Evolutionary conservation across 2,113 vertebrate species (phyloP), one percentile per base, ranked within the genome.

Genomic region (Sula dactylatra): DNA sequence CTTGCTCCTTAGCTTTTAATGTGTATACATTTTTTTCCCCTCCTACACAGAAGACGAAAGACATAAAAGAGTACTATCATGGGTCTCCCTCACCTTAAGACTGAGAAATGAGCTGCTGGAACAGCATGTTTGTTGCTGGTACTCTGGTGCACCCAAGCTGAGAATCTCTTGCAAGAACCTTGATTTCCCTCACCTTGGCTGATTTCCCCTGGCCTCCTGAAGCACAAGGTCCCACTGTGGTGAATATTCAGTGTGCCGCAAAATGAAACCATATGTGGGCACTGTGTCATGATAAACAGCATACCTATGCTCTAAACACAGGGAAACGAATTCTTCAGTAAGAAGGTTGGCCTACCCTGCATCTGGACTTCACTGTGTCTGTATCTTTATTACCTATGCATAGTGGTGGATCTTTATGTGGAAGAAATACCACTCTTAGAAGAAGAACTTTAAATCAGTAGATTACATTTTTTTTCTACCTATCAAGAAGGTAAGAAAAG

Each of bases 101-200:
- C 16, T 55, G 52, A 69, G 69, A 85, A 67, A 15, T 0, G 1
- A 72, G 44, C 40, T 86, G 38, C 38, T 62, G 16, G 27, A 54
- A 31, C 0, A 2, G 13, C 2, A 2, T 42, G 12, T 1, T 0
- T 26, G 42, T 16, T 55, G 50, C 61, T 54, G 20, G 21, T 2
- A 4, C 15, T 2, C 8, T 0, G 1, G 13, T 61, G 16, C 62
- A 69, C 9, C 24, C 26, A 40, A 40, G 7, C 6, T 1, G 3
- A 64, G 42, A 50, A 42, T 31, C 7, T 36, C 42, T 40, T 94
- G 52, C 64, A 58, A n/a, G 59, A 79, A 19, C 6, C 4, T 24
- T 8, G 6, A 4, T 62, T 71, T 83, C n/a, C 29, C 17, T 74
- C 8, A 26, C 10, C 10, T n/a, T 45, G 20, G n/a, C 38, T 1